These are phyloP conservation scores for Aratinga solstitialis DNA, from an alignment of 2,797 vertebrate genomes.

Conservation along the genomic window DNA sequence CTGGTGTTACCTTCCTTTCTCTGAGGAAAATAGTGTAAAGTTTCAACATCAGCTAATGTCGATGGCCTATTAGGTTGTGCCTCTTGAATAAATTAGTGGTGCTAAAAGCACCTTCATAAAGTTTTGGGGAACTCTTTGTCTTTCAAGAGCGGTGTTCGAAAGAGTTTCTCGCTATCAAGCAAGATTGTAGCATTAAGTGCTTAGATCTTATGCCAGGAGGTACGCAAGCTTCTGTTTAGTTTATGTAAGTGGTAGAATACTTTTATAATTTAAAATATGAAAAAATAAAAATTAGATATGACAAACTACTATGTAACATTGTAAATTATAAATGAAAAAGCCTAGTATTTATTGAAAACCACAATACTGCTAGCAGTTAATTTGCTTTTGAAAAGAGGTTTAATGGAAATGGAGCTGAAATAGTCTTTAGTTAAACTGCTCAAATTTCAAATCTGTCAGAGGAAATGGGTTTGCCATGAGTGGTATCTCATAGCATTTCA, in stretches of 20 bases:
- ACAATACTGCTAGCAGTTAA: neutral
- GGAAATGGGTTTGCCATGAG: neutral
- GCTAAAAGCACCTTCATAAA: neutral
- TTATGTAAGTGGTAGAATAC: neutral
- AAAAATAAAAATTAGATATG: neutral
- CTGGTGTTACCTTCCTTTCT: neutral
- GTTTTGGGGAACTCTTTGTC: neutral
- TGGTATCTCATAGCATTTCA: neutral
- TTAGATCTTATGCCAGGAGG: neutral
- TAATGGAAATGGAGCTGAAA: neutral
- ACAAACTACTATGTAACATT: neutral
- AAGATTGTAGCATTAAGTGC: neutral
- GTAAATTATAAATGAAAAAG: neutral
- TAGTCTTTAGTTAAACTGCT: neutral
- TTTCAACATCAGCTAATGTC: neutral
- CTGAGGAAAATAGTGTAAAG: neutral
- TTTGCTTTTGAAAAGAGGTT: neutral
- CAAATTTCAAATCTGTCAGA: neutral
- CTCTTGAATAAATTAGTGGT: neutral
- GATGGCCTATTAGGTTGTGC: neutral
- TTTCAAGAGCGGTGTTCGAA: neutral
- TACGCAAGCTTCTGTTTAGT: neutral
- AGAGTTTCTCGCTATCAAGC: neutral
- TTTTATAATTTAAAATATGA: neutral
- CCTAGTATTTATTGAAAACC: neutral